Evolutionary conservation across 1,140 invertebrate genomes (phyloP), one percentile per base, ranked within the genome.

Genomic region (Cepaea nemoralis): DNA sequence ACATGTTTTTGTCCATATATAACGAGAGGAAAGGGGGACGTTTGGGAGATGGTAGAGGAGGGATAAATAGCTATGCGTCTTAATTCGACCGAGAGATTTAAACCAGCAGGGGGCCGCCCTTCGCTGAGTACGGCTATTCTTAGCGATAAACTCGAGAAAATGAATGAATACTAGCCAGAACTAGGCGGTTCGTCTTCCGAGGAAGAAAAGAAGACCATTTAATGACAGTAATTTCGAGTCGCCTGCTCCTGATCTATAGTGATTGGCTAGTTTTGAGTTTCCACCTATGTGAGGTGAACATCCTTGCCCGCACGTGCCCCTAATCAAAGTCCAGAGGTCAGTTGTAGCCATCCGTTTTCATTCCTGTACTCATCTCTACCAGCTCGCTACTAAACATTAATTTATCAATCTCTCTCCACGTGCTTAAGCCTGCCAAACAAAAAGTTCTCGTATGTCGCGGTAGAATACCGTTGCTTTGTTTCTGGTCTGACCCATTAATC

Each of bases 231-330:
- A 63, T 63, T 63, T 63, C n/a, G 22, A 31, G 59, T 63, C 5
- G 59, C 16, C 59, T 63, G 59, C n/a, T 6, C 59, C n/a, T 63
- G 27, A 16, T 2, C 59, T 27, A 27, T 31, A 27, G n/a, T 16
- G n/a, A 63, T 63, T 63, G n/a, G 59, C 33, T 63, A 5, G 59
- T 31, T 16, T 63, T 31, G 27, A 63, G n/a, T 63, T 31, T 63
- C 59, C 59, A 63, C 59, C 27, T 63, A 63, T 31, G 6, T 63
- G 59, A 31, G 59, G n/a, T 63, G n/a, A 63, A 63, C 22, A 63
- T 63, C 59, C 59, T 8, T 63, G 59, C 59, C 2, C 59, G 33
- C 59, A 16, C 59, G 59, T 31, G 55, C 59, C 59, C 45, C 16
- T 63, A 31, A 63, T 31, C 0, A 63, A 63, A 31, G 27, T 63